Percentiles rank a stretch among this genome's conserved stretches.
Evolutionary conservation across 2,888 invertebrate species (phyloP).

Genomic region (Carpatolechia fugitivella): DNA sequence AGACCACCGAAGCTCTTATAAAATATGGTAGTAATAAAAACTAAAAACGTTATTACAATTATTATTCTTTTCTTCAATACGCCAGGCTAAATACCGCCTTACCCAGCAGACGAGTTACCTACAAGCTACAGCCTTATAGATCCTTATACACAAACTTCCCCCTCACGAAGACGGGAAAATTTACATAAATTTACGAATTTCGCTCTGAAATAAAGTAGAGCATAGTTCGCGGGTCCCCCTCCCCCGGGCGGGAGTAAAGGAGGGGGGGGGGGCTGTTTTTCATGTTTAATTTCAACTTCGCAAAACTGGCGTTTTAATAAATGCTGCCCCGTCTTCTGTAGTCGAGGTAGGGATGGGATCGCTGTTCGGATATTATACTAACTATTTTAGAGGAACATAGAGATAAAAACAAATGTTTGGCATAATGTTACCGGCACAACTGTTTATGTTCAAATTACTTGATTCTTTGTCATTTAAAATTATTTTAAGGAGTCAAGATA

Average conservation of each 20-base stretch:
- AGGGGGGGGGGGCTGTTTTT: slow-evolving; percentile 60
- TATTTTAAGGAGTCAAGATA: no score
- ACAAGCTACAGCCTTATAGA: slow-evolving; percentile 17
- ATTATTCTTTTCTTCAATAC: no score
- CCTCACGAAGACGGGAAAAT: slow-evolving; percentile 71
- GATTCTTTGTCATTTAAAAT: no score
- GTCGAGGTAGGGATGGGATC: slow-evolving; percentile 8
- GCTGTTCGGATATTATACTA: neutral
- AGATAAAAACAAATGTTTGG: no score
- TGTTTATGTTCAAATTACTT: no score
- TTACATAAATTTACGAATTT: slow-evolving; percentile 79
- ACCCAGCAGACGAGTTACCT: slow-evolving; percentile 19
- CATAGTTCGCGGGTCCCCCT: slow-evolving; percentile 46
- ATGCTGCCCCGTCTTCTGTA: slow-evolving; percentile 49
- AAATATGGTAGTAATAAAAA: no score
- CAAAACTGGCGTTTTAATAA: slow-evolving; percentile 77
- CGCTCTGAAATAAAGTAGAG: slow-evolving; percentile 70
- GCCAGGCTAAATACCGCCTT: neutral
- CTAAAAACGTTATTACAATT: no score
- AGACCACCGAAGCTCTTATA: no score
- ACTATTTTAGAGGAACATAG: neutral
- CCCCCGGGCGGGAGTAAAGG: slow-evolving; percentile 17
- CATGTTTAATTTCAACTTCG: slow-evolving; percentile 80
- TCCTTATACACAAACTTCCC: slow-evolving; percentile 5
- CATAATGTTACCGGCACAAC: no score